Evolutionary conservation across 2,888 invertebrate genomes (phyloP), one percentile per base, ranked within the genome.

Genomic region (Lepetodrilus schrolli): DNA sequence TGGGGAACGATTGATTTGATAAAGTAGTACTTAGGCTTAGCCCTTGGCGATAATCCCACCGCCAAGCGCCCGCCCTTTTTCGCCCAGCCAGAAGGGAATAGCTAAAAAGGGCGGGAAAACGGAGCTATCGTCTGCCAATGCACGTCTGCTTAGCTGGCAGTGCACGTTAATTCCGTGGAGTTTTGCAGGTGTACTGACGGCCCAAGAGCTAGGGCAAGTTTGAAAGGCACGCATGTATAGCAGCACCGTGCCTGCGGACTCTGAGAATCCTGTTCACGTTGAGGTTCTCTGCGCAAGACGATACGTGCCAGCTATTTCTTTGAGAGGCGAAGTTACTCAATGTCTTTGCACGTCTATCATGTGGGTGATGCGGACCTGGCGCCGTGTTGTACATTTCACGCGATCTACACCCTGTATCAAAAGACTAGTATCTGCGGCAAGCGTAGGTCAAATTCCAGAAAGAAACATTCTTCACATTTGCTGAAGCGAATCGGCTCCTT

Each of bases 41-140:
- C 47, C 47, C 26, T 51, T 7, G 58, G 58, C n/a, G 58, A 58
- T 58, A 58, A 58, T 58, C 58, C 58, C 50, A 7, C 7, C 26
- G 30, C 26, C 58, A 7, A 30, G 10, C 26, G 5, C 30, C 58
- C 58, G 26, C 26, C 58, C 58, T 21, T 58, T 30, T 7, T 17
- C 34, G 26, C 58, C 23, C 58, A 30, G 30, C n/a, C 58, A 58
- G 58, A 58, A 58, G 30, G 30, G 58, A 58, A 58, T 58, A 58
- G 58, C 58, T 58, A 5, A 30, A 58, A 58, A 58, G 58, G 58
- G 58, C 58, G 58, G 58, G 58, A 30, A 58, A 58, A 58, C 17
- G 48, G 34, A 17, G 58, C 17, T 58, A 58, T 21, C 58, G 10
- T 58, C 58, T 58, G 58, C 58, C 58, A 30, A 30, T 58, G 58